A percentile compares a stretch with the other conserved stretches of the same genome.
These are phyloP conservation scores for Neolamprologus longior DNA, from an alignment of 2,113 vertebrate genomes.

Conservation along the genomic window DNA sequence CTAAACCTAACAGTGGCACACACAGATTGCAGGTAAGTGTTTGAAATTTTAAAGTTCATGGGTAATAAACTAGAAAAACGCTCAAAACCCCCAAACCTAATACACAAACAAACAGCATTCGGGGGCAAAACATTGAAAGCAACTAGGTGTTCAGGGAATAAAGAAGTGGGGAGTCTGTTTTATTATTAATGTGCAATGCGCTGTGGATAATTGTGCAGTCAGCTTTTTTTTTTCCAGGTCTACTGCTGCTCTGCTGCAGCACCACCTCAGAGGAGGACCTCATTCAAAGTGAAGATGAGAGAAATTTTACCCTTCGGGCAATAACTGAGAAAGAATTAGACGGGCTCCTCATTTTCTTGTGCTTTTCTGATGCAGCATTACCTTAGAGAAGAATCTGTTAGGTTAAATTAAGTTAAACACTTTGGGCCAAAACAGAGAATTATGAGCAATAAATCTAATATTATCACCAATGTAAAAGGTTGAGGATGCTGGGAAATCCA, in stretches of 20 bases:
- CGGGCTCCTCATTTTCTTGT: not conserved
- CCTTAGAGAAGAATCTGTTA: conserved; percentile 1
- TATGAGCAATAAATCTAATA: not conserved
- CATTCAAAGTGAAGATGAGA: conserved; percentile 32
- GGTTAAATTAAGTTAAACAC: not conserved
- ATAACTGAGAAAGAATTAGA: not conserved
- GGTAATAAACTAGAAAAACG: not conserved
- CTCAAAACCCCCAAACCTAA: not conserved
- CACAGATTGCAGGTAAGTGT: not conserved
- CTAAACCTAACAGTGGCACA: not conserved
- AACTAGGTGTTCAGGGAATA: not conserved
- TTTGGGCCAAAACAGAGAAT: not conserved
- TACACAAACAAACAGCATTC: not conserved
- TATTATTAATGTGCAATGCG: conserved; percentile 57
- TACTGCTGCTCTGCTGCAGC: conserved; percentile 31
- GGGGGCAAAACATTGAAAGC: not conserved
- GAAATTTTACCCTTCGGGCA: conserved; percentile 5
- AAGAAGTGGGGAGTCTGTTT: conserved; percentile 10
- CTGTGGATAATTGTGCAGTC: conserved; percentile 45
- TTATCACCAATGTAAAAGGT: not conserved
- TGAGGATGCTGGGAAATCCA: not conserved
- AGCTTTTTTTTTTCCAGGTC: conserved; percentile 45
- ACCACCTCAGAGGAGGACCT: conserved; percentile 27
- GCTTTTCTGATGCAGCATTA: not conserved
- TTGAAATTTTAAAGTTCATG: not conserved